Base-by-base conservation (phyloP, 2,113 vertebrate genomes). In the Podarcis muralis region DNA sequence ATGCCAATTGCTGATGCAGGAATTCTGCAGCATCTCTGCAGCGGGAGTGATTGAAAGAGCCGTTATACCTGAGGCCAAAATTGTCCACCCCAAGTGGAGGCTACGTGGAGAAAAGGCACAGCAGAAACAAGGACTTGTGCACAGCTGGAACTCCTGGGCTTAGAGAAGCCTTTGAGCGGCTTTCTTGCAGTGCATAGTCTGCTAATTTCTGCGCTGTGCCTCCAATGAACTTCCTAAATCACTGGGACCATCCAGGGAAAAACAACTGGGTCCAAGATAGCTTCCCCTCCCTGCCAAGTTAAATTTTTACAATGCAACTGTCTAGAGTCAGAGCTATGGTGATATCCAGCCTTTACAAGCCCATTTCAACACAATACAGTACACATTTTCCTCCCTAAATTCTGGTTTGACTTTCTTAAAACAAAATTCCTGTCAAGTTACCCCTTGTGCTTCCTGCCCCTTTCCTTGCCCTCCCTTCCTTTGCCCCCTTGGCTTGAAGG, bases 401-500 rank as follows among this genome's bases (percentile, higher is more conserved):
- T 88, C 72, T 16, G 76, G 84, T 92, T 92, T 65, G 72, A 13
- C 59, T 43, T 90, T 62, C 87, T 68, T 9, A 68, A 79, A 53
- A 91, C 57, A 83, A 88, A 12, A 53, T 88, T 93, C 90, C 77
- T 87, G 92, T 88, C 74, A 68, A 89, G 81, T 88, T 71, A 71
- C 87, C 35, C 90, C 89, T 80, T 32, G 91, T 71, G 30, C 82
- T 48, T 18, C 72, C 57, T 37, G 68, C 43, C 8, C 53, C 30
- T 7, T 85, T 76, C 74, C 72, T 72, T 37, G 37, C 71, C 48
- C 48, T n/a, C 59, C 57, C 62, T 22, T 78, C 32, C 62, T 92
- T 93, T 35, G 78, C 74, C 92, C 93, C 90, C 53, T 69, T 81
- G 59, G 74, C 87, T 90, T 57, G 43, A 84, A 89, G 18, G 86